Conservation (phyloP, 2,888 invertebrate species). For the Philereme vetulata region DNA sequence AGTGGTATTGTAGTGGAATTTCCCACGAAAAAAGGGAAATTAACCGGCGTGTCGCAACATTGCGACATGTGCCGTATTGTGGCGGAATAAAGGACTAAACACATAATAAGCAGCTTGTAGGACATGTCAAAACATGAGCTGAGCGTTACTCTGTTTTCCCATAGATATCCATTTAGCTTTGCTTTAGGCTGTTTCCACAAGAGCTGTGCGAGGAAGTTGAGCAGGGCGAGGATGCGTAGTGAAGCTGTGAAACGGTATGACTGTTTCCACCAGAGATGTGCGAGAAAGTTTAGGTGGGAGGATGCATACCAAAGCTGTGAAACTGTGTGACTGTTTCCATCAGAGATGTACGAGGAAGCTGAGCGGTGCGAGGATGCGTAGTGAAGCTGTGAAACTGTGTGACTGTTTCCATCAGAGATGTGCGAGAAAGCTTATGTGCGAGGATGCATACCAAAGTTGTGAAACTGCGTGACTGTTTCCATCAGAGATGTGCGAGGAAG, state of each 20-base stretch:
- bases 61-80: constrained; percentile 38
- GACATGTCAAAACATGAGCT: background rate
- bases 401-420: too few relatives aligned
- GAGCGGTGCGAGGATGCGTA: too few relatives aligned
- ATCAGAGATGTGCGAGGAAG: too few relatives aligned
- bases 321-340: too few relatives aligned
- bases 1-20: constrained; percentile 52
- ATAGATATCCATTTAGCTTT: background rate
- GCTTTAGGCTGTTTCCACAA: background rate
- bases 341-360: too few relatives aligned
- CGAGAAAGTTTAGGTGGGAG: background rate
- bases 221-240: too few relatives aligned
- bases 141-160: background rate
- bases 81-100: constrained; percentile 19
- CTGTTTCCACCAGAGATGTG: too few relatives aligned
- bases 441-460: too few relatives aligned
- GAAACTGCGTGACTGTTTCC: too few relatives aligned
- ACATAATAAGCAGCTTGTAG: background rate
- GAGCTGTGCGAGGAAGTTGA: background rate
- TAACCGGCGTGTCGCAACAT: constrained; percentile 40
- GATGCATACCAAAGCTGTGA: background rate
- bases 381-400: too few relatives aligned
- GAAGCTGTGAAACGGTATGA: too few relatives aligned
- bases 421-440: too few relatives aligned
- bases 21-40: constrained; percentile 82